Evolutionary conservation across 2,888 invertebrate genomes (phyloP).

Genomic region (Xestia ashworthii): DNA sequence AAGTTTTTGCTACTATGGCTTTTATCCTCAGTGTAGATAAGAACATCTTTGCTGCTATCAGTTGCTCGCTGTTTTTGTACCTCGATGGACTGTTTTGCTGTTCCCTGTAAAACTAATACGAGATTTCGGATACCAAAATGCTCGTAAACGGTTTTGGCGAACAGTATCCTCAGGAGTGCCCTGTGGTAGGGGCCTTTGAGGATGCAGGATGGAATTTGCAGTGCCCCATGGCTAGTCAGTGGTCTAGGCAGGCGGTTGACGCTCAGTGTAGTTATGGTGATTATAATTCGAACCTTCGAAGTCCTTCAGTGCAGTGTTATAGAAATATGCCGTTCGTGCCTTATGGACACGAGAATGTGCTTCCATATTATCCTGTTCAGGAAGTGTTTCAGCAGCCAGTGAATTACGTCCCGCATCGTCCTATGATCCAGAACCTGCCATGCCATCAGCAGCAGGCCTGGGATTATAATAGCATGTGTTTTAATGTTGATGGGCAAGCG

Average conservation of each 20-base stretch:
- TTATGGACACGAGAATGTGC: conserved; percentile 69
- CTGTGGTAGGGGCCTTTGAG: conserved; percentile 76
- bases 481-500: conserved; percentile 92
- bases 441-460: conserved; percentile 89
- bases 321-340: conserved; percentile 71
- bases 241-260: conserved; percentile 74
- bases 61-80: conserved; percentile 85
- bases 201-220: conserved; percentile 80
- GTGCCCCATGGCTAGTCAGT: conserved; percentile 81
- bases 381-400: conserved; percentile 70
- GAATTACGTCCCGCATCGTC: conserved; percentile 69
- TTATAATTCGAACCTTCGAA: conserved; percentile 71
- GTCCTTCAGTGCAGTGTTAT: conserved; percentile 79
- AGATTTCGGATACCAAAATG: conserved; percentile 76
- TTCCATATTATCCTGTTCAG: conserved; percentile 72
- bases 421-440: conserved; percentile 82
- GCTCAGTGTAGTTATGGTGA: conserved; percentile 74
- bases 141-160: conserved; percentile 77
- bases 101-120: conserved; percentile 65
- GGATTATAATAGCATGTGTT: conserved; percentile 92
- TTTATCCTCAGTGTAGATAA: conserved; percentile 83
- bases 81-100: conserved; percentile 85
- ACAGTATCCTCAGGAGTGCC: conserved; percentile 75
- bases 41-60: conserved; percentile 87
- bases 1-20: conserved; percentile 85